These are phyloP conservation scores for Pseudomugil tenellus DNA, from an alignment of 2,797 vertebrate species.

Conservation along the genomic window DNA sequence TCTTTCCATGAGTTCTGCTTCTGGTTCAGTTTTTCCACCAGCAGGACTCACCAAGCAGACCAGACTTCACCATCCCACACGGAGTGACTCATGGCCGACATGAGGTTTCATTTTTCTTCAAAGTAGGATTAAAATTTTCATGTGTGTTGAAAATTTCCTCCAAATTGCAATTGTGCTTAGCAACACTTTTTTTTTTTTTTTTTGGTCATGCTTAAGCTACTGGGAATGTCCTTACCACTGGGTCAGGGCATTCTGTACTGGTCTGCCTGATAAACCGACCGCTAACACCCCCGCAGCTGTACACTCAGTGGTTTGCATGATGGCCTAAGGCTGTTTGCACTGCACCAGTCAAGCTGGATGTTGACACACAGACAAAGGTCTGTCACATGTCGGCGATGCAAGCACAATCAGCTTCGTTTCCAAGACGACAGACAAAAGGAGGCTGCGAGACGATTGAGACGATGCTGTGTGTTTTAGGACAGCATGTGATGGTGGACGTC, in stretches of 20 bases:
- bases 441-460: constrained; percentile 32
- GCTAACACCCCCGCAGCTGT: constrained; percentile 23
- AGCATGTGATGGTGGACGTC: neutral
- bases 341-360: constrained; percentile 50
- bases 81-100: constrained; percentile 44
- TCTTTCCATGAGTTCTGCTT: constrained; percentile 3
- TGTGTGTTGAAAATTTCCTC: neutral
- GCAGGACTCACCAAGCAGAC: constrained; percentile 19
- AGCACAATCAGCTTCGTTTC: constrained; percentile 48
- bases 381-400: constrained; percentile 49
- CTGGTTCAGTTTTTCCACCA: constrained; percentile 61
- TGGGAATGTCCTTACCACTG: constrained; percentile 16
- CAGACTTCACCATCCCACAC: constrained; percentile 21
- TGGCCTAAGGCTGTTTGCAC: constrained; percentile 64
- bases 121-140: too few relatives aligned
- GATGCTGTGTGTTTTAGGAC: constrained; percentile 19
- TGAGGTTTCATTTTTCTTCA: neutral
- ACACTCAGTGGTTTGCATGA: constrained; percentile 48
- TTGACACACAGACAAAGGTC: constrained; percentile 64
- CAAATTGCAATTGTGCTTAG: neutral
- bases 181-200: neutral
- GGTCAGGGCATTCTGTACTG: constrained; percentile 34
- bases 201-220: neutral
- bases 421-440: constrained; percentile 47
- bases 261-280: constrained; percentile 48